Base-by-base conservation (phyloP, 2,113 vertebrate species). In the Eulemur macaco region DNA sequence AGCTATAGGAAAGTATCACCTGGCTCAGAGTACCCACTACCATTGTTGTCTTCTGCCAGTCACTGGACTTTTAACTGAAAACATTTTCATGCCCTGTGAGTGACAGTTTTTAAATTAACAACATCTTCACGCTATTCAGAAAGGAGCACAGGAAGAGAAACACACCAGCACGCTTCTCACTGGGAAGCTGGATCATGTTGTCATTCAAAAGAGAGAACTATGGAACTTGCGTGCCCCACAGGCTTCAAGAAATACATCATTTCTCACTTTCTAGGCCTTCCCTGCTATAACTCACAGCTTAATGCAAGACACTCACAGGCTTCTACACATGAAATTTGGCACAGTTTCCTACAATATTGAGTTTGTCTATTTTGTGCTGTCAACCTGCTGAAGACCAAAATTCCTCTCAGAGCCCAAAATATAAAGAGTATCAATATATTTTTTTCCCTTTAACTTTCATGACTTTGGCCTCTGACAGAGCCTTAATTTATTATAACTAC, bases 61-160 rank as follows among this genome's bases (percentile, higher is more conserved):
- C 95, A 66, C 80, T 45, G 54, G 80, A 96, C 63, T 94, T 98
- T 90, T 58, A 89, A 96, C 95, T 97, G 89, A 94, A 98, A 98
- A 92, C 47, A 96, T 97, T 96, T 92, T 80, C 95, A 95, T 73
- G 34, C 74, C 94, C 86, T 76, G 5, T 97, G 97, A 98, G 52
- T 98, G 98, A 96, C 98, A 98, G 96, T 82, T 98, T 98, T 98
- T 96, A 98, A 98, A 98, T 98, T 98, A 98, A 97, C 91, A 98
- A 78, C 85, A 96, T 95, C 84, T 97, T 98, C 96, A 92, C 82
- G 29, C 97, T 97, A 94, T 91, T 97, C 39, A 97, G 93, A 96
- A 96, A 98, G 95, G 81, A 96, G 73, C 91, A 68, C 5, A 85
- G 60, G 82, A 96, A 91, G 74, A 88, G 97, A 98, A 96, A 47